Evolutionary conservation across 1,140 invertebrate species (phyloP).

Genomic region (Phortica variegata): DNA sequence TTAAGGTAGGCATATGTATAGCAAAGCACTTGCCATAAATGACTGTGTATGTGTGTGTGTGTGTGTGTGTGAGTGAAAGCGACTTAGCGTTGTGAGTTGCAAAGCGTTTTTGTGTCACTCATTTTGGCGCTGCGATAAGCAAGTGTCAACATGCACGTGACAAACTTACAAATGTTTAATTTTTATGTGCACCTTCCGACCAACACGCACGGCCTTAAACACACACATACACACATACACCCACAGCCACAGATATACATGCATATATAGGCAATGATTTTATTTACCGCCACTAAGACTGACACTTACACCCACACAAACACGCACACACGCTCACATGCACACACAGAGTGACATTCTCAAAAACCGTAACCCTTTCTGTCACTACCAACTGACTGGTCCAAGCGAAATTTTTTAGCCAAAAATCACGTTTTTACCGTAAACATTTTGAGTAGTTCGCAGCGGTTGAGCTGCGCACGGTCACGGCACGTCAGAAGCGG

Average conservation of each 20-base stretch:
- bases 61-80: neutral
- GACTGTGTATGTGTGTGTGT: too few species aligned
- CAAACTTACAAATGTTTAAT: conserved; percentile 55
- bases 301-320: too few species aligned
- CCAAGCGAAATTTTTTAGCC: conserved; percentile 33
- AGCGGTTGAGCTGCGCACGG: conserved; percentile 10
- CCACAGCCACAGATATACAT: too few species aligned
- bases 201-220: neutral
- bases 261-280: too few species aligned
- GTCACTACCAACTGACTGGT: too few species aligned
- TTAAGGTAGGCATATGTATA: too few species aligned
- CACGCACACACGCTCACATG: too few species aligned
- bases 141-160: conserved; percentile 54
- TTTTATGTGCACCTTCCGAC: conserved; percentile 37
- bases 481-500: too few species aligned
- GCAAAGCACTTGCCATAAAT: too few species aligned
- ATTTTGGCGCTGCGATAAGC: conserved; percentile 44
- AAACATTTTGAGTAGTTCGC: conserved; percentile 54
- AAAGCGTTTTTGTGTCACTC: conserved; percentile 9
- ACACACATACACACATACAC: too few species aligned
- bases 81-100: neutral
- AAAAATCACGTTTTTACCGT: conserved; percentile 54
- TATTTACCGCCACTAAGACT: too few species aligned
- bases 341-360: too few species aligned
- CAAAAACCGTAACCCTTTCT: conserved; percentile 11